Percentiles rank a stretch among this genome's conserved stretches.
Evolutionary conservation across 2,888 invertebrate genomes (phyloP).

Genomic region (Pheosia tremula): DNA sequence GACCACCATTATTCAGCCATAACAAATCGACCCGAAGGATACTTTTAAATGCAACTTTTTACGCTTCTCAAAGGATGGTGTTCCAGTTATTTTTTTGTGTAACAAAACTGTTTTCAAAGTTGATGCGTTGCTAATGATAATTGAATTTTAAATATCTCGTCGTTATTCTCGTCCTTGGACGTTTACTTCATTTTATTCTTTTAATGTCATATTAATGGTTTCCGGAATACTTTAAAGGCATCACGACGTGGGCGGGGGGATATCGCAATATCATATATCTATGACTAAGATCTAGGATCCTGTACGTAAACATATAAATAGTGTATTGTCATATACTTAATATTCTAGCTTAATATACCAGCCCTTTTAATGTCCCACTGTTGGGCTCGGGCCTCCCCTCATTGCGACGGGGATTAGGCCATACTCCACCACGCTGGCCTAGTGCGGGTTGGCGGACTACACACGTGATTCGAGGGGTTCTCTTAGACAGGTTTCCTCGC

Average conservation of each 20-base stretch:
- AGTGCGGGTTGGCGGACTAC: too few relatives aligned
- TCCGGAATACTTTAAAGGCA: neutral
- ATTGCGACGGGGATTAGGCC: too few relatives aligned
- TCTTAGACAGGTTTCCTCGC: too few relatives aligned
- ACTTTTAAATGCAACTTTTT: neutral
- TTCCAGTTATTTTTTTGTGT: neutral
- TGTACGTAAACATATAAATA: too few relatives aligned
- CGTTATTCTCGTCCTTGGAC: neutral
- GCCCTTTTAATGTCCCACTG: too few relatives aligned
- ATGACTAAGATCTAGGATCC: too few relatives aligned
- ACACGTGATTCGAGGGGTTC: too few relatives aligned
- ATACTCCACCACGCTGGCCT: too few relatives aligned
- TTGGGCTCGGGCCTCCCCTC: too few relatives aligned
- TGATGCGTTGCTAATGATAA: constrained; percentile 4
- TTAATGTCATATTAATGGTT: neutral
- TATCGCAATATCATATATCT: too few relatives aligned
- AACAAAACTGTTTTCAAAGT: neutral
- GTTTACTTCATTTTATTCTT: neutral
- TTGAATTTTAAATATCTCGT: constrained; percentile 4
- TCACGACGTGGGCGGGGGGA: neutral
- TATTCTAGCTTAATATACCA: too few relatives aligned
- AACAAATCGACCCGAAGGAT: neutral
- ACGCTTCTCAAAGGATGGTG: neutral
- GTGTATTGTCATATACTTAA: too few relatives aligned
- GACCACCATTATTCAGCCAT: neutral